phyloP scores from a whole-genome alignment of 2,797 vertebrate species.

The Cheirogaleus major region DNA sequence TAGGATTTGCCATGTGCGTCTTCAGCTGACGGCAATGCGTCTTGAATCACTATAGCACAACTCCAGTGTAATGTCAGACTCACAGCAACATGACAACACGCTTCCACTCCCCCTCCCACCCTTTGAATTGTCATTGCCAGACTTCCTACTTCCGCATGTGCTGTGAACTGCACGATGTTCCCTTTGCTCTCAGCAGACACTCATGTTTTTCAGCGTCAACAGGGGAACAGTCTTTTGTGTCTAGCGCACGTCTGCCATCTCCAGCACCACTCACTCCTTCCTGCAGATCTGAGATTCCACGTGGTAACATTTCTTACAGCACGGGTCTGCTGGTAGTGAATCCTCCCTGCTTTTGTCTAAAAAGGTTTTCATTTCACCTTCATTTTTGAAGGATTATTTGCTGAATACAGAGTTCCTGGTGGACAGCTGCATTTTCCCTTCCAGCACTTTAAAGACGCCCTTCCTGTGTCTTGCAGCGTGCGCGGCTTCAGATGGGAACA shows the following conservation, averaged over 20 bases:
- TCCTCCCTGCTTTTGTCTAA: neutral
- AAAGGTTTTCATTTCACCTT: neutral
- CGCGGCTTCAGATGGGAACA: fast-evolving
- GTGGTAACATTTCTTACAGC: no score
- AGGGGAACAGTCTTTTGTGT: neutral
- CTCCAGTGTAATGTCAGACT: fast-evolving
- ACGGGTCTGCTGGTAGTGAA: neutral
- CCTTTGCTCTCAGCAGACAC: neutral
- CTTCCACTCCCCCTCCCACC: neutral
- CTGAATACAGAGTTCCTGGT: neutral
- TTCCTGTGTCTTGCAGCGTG: no score
- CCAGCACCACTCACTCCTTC: neutral
- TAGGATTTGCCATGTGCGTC: neutral
- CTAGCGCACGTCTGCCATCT: neutral
- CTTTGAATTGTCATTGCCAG: neutral
- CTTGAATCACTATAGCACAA: fast-evolving
- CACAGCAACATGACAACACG: neutral
- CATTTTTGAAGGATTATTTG: neutral
- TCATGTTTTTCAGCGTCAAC: neutral
- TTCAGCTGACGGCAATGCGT: neutral
- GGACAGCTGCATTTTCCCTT: neutral
- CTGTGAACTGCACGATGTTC: neutral
- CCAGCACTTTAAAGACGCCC: fast-evolving
- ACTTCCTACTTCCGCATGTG: neutral
- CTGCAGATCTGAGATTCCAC: neutral